Base-by-base conservation (phyloP, 2,797 vertebrate species). In the Crax fasciolata region DNA sequence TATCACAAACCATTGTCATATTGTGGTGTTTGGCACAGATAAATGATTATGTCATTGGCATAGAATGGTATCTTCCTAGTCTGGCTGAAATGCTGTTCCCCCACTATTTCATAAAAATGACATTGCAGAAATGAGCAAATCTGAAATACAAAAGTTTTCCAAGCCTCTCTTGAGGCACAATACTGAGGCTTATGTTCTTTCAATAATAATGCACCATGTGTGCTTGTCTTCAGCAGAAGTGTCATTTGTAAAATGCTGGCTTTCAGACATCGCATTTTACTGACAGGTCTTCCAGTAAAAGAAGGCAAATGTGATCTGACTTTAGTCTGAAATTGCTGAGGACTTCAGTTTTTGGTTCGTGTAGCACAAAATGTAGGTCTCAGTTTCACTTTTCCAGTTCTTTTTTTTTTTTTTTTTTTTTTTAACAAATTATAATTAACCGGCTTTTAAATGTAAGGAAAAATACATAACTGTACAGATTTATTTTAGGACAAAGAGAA, bases 51-150 rank as follows among this genome's bases (percentile, higher is more conserved):
- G 59, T 88, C 57, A 67, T 18, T 59, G 57, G 41, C 5, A 3
- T 28, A 71, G 62, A 91, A 30, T 54, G 81, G n/a, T 23, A 8
- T 63, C 73, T 92, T 95, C 65, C 70, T 87, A 73, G 48, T 93
- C 87, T 81, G 58, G 52, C 54, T 67, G 65, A 73, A 80, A 68
- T 81, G 89, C 68, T 76, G 24, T 44, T 83, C 41, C 14, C 9
- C 3, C 35, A 79, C 32, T 78, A 79, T 92, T 95, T 96, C 2
- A 21, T 88, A 79, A 83, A 91, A 95, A 87, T 92, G 90, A 79
- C 27, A 30, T 35, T 63, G 70, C 61, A 95, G 71, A 73, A 94
- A 90, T 72, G 39, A 94, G 68, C 59, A 91, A 83, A 72, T 76
- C 14, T 19, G 9, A 93, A 96, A 89, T 76, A 86, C n/a, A 63